Evolutionary conservation across 2,888 invertebrate genomes (phyloP).

Genomic region (Tholera decimalis): DNA sequence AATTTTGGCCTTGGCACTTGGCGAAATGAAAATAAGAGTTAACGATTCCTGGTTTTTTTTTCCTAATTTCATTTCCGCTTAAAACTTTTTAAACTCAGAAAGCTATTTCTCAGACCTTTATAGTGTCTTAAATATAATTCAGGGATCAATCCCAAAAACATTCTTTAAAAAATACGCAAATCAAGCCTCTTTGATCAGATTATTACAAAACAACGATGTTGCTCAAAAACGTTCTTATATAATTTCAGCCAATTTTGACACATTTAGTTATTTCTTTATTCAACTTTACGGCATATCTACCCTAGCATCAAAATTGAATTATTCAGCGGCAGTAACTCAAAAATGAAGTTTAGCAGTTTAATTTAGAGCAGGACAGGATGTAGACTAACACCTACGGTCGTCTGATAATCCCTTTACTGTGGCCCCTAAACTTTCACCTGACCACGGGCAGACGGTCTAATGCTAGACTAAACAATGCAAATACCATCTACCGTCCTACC

Average conservation of each 20-base stretch:
- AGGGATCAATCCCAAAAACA: too few relatives aligned
- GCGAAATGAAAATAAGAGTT: too few relatives aligned
- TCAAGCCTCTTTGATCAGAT: too few relatives aligned
- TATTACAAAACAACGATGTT: too few relatives aligned
- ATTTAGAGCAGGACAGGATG: slow-evolving; percentile 63
- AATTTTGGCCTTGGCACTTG: too few relatives aligned
- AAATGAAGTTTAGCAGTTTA: slow-evolving; percentile 67
- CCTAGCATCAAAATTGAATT: slow-evolving; percentile 44
- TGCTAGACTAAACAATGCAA: slow-evolving; percentile 75
- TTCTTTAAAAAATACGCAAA: too few relatives aligned
- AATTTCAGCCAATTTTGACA: too few relatives aligned
- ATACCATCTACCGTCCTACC: slow-evolving; percentile 34
- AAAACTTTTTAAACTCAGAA: too few relatives aligned
- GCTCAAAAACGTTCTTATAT: too few relatives aligned
- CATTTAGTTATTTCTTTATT: background rate
- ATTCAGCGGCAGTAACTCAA: slow-evolving; percentile 52
- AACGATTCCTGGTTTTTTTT: too few relatives aligned
- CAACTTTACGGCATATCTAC: slow-evolving; percentile 6
- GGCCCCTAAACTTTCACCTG: slow-evolving; percentile 83
- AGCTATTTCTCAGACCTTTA: too few relatives aligned
- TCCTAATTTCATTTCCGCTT: background rate
- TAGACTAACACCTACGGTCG: slow-evolving; percentile 75
- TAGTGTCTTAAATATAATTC: too few relatives aligned
- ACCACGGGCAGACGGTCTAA: slow-evolving; percentile 78
- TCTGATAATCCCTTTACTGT: slow-evolving; percentile 77